Evolutionary conservation across 2,113 vertebrate species (phyloP), one percentile per base, ranked within the genome.

Genomic region (Pterocles gutturalis): DNA sequence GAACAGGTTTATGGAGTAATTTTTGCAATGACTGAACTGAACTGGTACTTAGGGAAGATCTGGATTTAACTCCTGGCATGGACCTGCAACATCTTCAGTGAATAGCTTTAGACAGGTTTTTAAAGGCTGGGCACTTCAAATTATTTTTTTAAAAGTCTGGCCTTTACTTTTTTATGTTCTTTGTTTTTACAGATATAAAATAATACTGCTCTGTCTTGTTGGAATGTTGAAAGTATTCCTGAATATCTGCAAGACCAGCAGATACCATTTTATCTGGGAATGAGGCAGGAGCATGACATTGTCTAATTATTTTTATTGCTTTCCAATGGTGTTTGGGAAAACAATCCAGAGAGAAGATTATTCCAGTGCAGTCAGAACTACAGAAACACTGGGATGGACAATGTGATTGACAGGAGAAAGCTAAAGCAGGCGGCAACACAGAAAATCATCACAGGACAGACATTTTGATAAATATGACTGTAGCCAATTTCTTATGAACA

Each of bases 401-500:
- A 72, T 64, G 81, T 95, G 92, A 96, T 90, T 96, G 95, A 94
- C 93, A 93, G 72, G 72, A 92, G 53, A 86, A 82, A 80, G 64
- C 80, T 73, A 34, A 86, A 90, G 86, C 86, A 90, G 80, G 83
- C 83, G 3, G 72, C 92, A 92, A 95, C 80, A 60, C 76, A 94
- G 71, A 78, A 97, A 97, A 92, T 82, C 90, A 97, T 94, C 91
- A 61, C 12, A 51, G 84, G 83, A 94, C 62, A 96, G 88, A 81
- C 90, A 94, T 94, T 97, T 71, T 67, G 86, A 90, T 96, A 95
- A 95, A 81, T 96, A 96, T 87, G 87, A 93, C 94, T 45, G 83
- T 49, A 94, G 94, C 88, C 43, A 97, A 95, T 96, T 95, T 92
- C 95, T 96, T 94, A 97, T 94, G 90, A 96, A 95, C 90, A 90